Evolutionary conservation across 2,113 vertebrate species (phyloP).

Genomic region (Pipra filicauda): DNA sequence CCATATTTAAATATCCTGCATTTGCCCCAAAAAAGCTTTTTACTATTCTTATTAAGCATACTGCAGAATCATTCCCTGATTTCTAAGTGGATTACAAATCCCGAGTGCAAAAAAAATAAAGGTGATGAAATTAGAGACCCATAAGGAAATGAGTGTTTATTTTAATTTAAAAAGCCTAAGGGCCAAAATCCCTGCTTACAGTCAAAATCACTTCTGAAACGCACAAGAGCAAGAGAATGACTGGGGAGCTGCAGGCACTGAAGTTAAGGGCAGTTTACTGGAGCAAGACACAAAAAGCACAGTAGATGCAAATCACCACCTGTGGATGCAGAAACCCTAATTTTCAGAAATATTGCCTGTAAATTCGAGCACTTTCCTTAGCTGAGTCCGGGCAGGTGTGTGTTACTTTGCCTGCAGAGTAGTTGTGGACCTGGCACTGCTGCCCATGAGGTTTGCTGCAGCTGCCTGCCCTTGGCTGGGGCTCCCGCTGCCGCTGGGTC

Average conservation of each 20-base stretch:
- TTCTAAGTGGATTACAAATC: neutral
- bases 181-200: neutral
- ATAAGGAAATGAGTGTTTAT: neutral
- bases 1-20: neutral
- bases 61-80: neutral
- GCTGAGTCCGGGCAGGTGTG: neutral
- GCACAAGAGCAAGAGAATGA: fast-evolving
- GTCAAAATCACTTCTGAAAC: neutral
- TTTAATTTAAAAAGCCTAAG: neutral
- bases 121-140: neutral
- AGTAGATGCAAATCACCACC: neutral
- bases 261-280: neutral
- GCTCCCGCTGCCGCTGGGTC: neutral
- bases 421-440: neutral
- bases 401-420: neutral
- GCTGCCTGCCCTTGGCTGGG: neutral
- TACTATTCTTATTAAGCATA: neutral
- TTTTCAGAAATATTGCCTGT: neutral
- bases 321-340: neutral
- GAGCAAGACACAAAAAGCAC: neutral
- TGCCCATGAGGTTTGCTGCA: neutral
- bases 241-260: neutral
- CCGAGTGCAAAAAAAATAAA: neutral
- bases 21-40: neutral
- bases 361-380: neutral